Base-by-base conservation (phyloP, 2,113 vertebrate genomes). In the Ancistrus triradiatus region DNA sequence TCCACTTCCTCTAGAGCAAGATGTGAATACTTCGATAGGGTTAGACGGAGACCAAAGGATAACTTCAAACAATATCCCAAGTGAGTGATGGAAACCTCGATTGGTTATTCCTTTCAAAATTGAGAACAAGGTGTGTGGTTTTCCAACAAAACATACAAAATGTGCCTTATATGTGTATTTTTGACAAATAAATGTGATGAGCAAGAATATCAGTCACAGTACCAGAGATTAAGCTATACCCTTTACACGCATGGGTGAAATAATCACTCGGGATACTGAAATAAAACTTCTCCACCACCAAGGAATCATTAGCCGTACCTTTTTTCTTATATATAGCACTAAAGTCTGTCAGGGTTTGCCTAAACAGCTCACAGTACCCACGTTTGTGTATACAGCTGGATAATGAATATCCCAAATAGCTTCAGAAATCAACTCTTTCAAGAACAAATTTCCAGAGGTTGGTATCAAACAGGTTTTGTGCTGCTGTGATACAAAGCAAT, bases 251-350 rank as follows among this genome's bases (percentile, higher is more conserved):
- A 46, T 27, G 27, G 21, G 28, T 44, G 33, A 43, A 22, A 13
- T 13, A n/a, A 35, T 10, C 24, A 7, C 35, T 10, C 35, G 19
- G 27, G 11, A 46, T 27, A 1, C 51, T 64, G 40, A 42, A 68
- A 73, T 73, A 61, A 70, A 68, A 53, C 17, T 42, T 50, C 40
- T 38, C 47, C 63, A 44, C 15, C 43, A 47, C 13, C 57, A 66
- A 19, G 13, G 35, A 22, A 43, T 21, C 25, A 8, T 3, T 43
- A 7, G 43, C 8, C 4, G 10, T 2, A 37, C 35, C 13, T 37
- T 63, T 10, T 19, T 44, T 2, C 6, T 19, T 10, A 5, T 22
- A 48, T 22, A 48, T 48, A 21, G 35, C 13, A 3, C 8, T 10
- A 10, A 37, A 37, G 13, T 37, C 35, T 7, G 35, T 37, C 35